Evolutionary conservation across 2,888 invertebrate species (phyloP), one percentile per base, ranked within the genome.

Genomic region (Amiota minor): DNA sequence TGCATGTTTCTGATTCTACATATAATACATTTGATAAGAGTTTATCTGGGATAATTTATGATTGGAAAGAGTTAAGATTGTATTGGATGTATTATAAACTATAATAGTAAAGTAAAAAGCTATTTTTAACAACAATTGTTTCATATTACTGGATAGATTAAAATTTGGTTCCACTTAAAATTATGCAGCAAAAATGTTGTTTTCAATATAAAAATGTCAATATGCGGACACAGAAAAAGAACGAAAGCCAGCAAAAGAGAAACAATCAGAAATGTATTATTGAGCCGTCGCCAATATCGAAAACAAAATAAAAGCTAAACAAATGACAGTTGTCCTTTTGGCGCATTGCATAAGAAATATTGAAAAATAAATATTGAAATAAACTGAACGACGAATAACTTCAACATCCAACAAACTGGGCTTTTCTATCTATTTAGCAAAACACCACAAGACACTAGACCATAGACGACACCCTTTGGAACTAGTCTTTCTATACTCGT

Each of bases 141-240:
- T n/a, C n/a, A n/a, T 61, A 2, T 12, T 62, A 6, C 35, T 59
- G 59, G 12, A 59, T 12, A 61, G 14, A 61, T 20, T 9, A 62
- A 35, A 62, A 62, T 14, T 16, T 47, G 14, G 16, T 78, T 82
- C 81, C 81, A 81, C 85, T 80, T 73, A 78, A 79, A 80, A 81
- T 78, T 71, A 77, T 77, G 79, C 77, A 77, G 81, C 50, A 35
- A 50, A 23, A 69, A 69, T 59, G 11, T 16, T 20, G 20, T 23
- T 56, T 56, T 56, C 56, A 56, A 56, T 56, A 56, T 20, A 59
- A 59, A 6, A 35, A 35, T 6, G 18, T 56, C 20, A 16, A 53
- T 16, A 55, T 10, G 55, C 55, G n/a, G 16, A n/a, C n/a, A n/a
- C n/a, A n/a, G n/a, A n/a, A n/a, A n/a, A n/a, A n/a, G n/a, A n/a